Evolutionary conservation across 2,113 vertebrate genomes (phyloP).

Genomic region (Zapus hudsonius): DNA sequence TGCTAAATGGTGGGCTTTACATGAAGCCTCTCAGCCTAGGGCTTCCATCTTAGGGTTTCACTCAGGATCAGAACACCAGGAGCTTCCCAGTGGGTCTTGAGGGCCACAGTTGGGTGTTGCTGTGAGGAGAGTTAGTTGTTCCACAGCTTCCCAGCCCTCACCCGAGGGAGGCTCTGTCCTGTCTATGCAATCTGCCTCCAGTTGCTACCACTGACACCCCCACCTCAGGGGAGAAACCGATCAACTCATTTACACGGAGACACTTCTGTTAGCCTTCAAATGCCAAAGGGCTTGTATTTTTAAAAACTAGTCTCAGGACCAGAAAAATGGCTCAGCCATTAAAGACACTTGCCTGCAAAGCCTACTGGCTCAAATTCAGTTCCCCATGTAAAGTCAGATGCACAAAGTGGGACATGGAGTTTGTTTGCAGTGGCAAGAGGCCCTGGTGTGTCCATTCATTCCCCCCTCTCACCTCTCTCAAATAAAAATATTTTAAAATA

Average conservation of each 20-base stretch:
- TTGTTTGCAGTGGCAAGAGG: too few species aligned
- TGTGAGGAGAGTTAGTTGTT: slow-evolving; percentile 1
- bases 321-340: too few species aligned
- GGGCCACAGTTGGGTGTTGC: neutral
- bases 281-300: neutral
- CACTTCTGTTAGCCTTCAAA: neutral
- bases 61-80: slow-evolving; percentile 7
- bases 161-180: neutral
- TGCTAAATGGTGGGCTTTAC: neutral
- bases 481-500: too few species aligned
- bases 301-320: neutral
- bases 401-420: too few species aligned
- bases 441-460: too few species aligned
- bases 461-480: too few species aligned
- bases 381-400: too few species aligned
- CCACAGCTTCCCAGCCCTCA: neutral
- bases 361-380: too few species aligned
- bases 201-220: neutral
- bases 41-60: slow-evolving; percentile 26
- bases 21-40: neutral
- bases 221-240: slow-evolving; percentile 17
- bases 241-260: neutral
- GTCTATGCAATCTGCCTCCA: neutral
- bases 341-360: too few species aligned
- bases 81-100: neutral